Evolutionary conservation across 2,888 invertebrate genomes (phyloP), one percentile per base, ranked within the genome.

Genomic region (Formica aserva): DNA sequence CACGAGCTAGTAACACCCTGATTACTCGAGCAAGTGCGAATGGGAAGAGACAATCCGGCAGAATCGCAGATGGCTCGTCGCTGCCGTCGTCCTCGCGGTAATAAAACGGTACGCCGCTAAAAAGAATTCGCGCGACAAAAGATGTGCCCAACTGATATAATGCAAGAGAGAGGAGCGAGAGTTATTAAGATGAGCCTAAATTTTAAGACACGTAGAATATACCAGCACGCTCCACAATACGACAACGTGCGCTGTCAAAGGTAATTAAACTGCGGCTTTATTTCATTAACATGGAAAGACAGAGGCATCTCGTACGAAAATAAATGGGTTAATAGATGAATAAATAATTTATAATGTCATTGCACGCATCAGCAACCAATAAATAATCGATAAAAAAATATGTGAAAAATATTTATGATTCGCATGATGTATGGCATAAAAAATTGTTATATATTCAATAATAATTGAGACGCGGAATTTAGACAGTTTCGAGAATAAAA

Each of bases 21-120:
- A 71, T 71, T 80, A 45, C 45, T 60, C 45, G 78, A 48, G 32
- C 48, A 60, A 45, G 45, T 80, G 60, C 45, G 71, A 80, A 78
- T 78, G 26, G 45, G 15, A 45, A 45, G 41, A 57, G 57, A 57
- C 45, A 41, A 38, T 77, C 29, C 38, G 29, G 1, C 29, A n/a
- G 15, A 67, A 13, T 77, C 29, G n/a, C 48, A n/a, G 13, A 76
- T 22, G 26, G 5, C 18, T 55, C 15, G 57, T 32, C 26, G 9
- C 38, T 41, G 41, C 8, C 18, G 29, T 60, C 22, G 32, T 81
- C 1, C 5, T 38, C 62, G 48, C n/a, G 48, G 52, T 60, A 82
- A 82, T 84, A 84, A 82, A 82, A 82, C 41, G 5, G 13, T n/a
- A 22, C n/a, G 52, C 32, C 26, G 29, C 26, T 84, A 26, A 82